phyloP scores from a whole-genome alignment of 2,113 vertebrate species.

The Dipodomys ordii region DNA sequence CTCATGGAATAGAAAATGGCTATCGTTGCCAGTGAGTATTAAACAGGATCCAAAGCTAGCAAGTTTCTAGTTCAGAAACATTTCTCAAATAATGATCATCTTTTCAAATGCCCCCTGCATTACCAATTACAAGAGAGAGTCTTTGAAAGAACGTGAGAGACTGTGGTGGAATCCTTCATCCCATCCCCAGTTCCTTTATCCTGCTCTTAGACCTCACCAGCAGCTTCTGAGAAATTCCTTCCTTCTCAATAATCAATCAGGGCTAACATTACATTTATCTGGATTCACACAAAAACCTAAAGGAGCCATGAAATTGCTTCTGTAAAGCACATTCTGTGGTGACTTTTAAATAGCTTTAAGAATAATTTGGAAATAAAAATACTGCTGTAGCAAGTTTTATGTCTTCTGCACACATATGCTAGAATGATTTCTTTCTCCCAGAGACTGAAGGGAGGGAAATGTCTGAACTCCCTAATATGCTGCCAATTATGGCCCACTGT shows the following conservation, averaged over 20 bases:
- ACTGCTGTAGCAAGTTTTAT: slow-evolving; percentile 73
- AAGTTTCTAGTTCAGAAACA: slow-evolving; percentile 71
- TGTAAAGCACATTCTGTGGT: slow-evolving; percentile 66
- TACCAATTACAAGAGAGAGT: slow-evolving; percentile 54
- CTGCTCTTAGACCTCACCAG: not conserved
- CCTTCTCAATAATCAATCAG: slow-evolving; percentile 62
- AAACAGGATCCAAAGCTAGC: slow-evolving; percentile 67
- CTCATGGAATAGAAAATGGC: slow-evolving; percentile 78
- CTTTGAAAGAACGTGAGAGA: not conserved
- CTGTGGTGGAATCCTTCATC: not conserved
- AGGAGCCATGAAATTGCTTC: slow-evolving; percentile 76
- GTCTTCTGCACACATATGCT: slow-evolving; percentile 67
- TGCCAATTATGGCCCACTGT: slow-evolving; percentile 64
- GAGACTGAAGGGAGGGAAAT: slow-evolving; percentile 41
- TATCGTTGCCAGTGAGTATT: slow-evolving; percentile 70
- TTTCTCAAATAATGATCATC: slow-evolving; percentile 69
- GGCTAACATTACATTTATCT: slow-evolving; percentile 69
- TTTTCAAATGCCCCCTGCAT: slow-evolving; percentile 56
- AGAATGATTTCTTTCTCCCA: slow-evolving; percentile 60
- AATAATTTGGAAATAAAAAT: slow-evolving; percentile 80
- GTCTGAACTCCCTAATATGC: slow-evolving; percentile 50
- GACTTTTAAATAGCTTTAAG: slow-evolving; percentile 78
- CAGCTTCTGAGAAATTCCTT: not conserved
- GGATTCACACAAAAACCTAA: slow-evolving; percentile 73
- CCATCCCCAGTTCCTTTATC: not conserved